A percentile compares a stretch with the other conserved stretches of the same genome.
phyloP scores from a whole-genome alignment of 2,888 invertebrate genomes.

The Troglohyphantes excavatus region DNA sequence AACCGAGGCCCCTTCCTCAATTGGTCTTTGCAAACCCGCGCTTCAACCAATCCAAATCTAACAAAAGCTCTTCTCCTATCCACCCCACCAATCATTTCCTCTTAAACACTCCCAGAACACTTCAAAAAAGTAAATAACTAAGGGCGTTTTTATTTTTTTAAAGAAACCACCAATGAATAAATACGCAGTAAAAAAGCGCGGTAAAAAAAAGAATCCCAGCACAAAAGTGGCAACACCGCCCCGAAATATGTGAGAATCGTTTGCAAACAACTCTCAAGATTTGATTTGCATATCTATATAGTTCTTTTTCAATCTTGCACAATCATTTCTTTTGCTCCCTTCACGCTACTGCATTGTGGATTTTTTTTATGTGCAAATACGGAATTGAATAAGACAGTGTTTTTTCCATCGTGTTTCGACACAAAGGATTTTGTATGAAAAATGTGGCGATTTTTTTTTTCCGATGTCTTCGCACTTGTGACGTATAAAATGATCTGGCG shows the following conservation, averaged over 20 bases:
- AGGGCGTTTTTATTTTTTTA: conserved; percentile 15
- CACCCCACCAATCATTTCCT: conserved; percentile 25
- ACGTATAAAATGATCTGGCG: background rate
- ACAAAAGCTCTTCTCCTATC: background rate
- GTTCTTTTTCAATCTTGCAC: conserved; percentile 44
- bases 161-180: conserved; percentile 3
- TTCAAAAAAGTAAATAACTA: conserved; percentile 48
- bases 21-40: background rate
- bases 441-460: conserved; percentile 1
- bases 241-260: conserved; percentile 68
- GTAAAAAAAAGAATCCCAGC: conserved; percentile 7
- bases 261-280: conserved; percentile 66
- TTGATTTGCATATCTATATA: conserved; percentile 71
- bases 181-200: background rate
- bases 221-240: background rate
- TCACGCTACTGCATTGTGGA: conserved; percentile 26
- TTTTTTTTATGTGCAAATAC: conserved; percentile 73
- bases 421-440: conserved; percentile 46
- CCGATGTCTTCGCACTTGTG: conserved; percentile 5
- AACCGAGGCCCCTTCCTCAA: background rate
- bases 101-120: conserved; percentile 35
- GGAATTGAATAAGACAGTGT: conserved; percentile 67
- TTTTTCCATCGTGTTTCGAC: conserved; percentile 45
- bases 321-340: conserved; percentile 43
- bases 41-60: conserved; percentile 17